Evolutionary conservation across 2,888 invertebrate genomes (phyloP).

Genomic region (Brachylomia viminalis): DNA sequence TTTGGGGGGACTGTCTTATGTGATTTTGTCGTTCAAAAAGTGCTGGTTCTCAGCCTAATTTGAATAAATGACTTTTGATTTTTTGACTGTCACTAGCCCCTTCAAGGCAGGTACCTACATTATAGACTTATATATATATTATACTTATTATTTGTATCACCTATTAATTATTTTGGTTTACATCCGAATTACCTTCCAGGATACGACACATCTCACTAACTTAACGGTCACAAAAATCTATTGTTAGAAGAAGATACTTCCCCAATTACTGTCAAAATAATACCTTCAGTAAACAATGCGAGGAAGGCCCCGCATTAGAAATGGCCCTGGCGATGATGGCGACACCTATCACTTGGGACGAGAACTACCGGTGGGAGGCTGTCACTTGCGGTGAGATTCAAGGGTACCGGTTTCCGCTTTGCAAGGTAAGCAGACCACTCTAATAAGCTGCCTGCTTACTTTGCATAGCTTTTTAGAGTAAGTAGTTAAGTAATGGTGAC

Average conservation of each 20-base stretch:
- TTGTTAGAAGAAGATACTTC: conserved; percentile 35
- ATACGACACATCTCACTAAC: neutral
- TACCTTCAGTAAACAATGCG: conserved; percentile 37
- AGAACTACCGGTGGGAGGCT: conserved; percentile 33
- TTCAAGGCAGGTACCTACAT: too few species aligned
- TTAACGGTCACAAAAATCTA: conserved; percentile 18
- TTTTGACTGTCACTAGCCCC: too few species aligned
- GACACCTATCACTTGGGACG: conserved; percentile 32
- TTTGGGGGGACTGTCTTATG: too few species aligned
- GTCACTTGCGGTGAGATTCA: conserved; percentile 8
- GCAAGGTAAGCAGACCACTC: too few species aligned
- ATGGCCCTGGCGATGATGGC: conserved; percentile 38
- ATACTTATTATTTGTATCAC: too few species aligned
- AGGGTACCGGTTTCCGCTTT: conserved; percentile 12
- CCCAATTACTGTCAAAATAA: conserved; percentile 44
- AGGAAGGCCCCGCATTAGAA: conserved; percentile 47
- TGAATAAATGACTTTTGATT: too few species aligned
- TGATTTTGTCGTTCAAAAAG: too few species aligned
- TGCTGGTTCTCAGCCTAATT: too few species aligned
- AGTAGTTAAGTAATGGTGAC: too few species aligned
- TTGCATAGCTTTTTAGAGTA: neutral
- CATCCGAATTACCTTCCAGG: neutral
- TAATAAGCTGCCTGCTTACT: too few species aligned
- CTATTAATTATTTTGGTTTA: too few species aligned
- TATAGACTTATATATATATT: too few species aligned